Conservation (phyloP, 1,140 invertebrate species). For the Aphelinus atriplicis region DNA sequence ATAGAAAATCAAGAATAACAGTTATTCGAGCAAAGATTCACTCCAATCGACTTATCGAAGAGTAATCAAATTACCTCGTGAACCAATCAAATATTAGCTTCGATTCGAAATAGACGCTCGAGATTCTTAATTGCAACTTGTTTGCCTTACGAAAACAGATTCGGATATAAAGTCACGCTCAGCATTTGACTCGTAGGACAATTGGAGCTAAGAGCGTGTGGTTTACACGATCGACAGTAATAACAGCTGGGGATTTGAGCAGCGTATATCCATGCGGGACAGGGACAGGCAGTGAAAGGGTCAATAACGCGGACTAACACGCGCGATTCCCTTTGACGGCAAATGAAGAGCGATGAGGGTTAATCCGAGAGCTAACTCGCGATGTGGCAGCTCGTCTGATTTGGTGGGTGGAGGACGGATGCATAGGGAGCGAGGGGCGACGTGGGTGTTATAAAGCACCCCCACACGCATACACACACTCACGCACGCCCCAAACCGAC, state of each 20-base stretch:
- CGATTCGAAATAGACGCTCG: background rate
- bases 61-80: no score
- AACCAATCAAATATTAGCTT: no score
- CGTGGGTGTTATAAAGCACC: background rate
- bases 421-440: background rate
- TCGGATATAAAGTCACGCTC: no score
- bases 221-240: conserved; percentile 28
- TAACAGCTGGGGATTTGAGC: conserved; percentile 34
- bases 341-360: conserved; percentile 42
- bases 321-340: conserved; percentile 34
- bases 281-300: conserved; percentile 30
- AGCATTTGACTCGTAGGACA: background rate
- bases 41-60: no score
- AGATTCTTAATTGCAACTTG: conserved; percentile 14
- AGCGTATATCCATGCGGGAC: background rate
- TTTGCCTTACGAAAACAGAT: background rate
- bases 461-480: no score
- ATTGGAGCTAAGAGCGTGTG: conserved; percentile 12
- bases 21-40: no score
- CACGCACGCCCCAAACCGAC: background rate
- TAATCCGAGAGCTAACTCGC: conserved; percentile 24
- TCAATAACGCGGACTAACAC: conserved; percentile 40
- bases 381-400: conserved; percentile 27
- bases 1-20: no score
- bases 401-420: conserved; percentile 12